These are phyloP conservation scores for Aselliscus stoliczkanus DNA, from an alignment of 2,797 vertebrate species.

Conservation along the genomic window DNA sequence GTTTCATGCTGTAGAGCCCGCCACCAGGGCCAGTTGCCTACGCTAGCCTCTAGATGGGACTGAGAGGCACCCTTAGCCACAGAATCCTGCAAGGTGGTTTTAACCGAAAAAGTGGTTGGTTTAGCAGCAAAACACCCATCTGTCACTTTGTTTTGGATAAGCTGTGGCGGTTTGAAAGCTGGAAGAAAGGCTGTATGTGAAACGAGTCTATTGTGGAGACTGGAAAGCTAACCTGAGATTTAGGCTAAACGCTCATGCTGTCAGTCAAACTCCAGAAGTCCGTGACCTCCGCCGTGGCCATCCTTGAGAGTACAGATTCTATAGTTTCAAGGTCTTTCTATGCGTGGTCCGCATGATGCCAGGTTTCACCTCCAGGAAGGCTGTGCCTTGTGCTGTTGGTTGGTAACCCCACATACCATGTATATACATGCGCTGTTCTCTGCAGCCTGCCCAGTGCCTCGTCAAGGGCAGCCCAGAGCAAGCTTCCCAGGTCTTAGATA, in stretches of 20 bases:
- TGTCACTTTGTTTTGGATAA: constrained; percentile 53
- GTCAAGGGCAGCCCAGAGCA: constrained; percentile 74
- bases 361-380: constrained; percentile 78
- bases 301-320: constrained; percentile 60
- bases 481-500: constrained; percentile 73
- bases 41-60: constrained; percentile 69
- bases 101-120: constrained; percentile 55
- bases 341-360: constrained; percentile 70
- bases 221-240: not conserved
- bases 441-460: constrained; percentile 71
- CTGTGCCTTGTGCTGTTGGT: constrained; percentile 78
- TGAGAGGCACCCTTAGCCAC: constrained; percentile 67
- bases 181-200: constrained; percentile 43
- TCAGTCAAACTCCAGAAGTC: constrained; percentile 52
- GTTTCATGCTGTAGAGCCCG: constrained; percentile 63
- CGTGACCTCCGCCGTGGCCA: constrained; percentile 49
- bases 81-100: constrained; percentile 53
- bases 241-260: not conserved
- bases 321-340: constrained; percentile 68
- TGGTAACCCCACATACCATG: constrained; percentile 68
- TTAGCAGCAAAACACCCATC: constrained; percentile 37
- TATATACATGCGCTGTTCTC: constrained; percentile 74
- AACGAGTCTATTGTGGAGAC: constrained; percentile 33
- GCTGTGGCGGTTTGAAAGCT: constrained; percentile 49
- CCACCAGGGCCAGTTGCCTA: constrained; percentile 63